Base-by-base conservation (phyloP, 2,797 vertebrate species). In the Etheostoma perlongum region DNA sequence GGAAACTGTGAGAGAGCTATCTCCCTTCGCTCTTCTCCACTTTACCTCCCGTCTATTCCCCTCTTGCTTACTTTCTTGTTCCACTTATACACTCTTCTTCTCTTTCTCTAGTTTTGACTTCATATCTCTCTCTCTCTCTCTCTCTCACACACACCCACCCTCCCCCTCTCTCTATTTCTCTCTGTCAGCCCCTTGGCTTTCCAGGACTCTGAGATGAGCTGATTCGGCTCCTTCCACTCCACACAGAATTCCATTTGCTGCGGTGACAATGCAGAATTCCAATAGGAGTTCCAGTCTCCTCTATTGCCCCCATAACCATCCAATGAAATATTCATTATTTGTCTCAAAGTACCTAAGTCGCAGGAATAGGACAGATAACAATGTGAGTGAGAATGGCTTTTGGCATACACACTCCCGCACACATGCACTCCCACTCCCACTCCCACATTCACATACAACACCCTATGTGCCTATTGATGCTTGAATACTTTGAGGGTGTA, bases 251-350 rank as follows among this genome's bases (percentile, higher is more conserved):
- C 83, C 83, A 91, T 93, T 94, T 90, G 84, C 87, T 48, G 79
- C 68, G 67, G 86, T 84, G 89, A 93, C 87, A 82, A 76, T 79
- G 92, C 92, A 93, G 91, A 91, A 91, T 93, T 93, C 85, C 92
- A 91, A 91, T 90, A 88, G 86, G 78, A 87, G 90, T 30, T 30
- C 47, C 74, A 51, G 75, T 74, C 73, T 65, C 81, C 88, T 89
- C 83, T 77, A 82, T 91, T 90, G 89, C 78, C 84, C 82, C 85
- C 78, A 86, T 91, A 93, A 92, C 82, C 81, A 68, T 61, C 80
- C 89, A 74, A 92, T 94, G 87, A 95, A 94, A 94, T 94, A 93
- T 95, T 94, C 88, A 95, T 94, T 73, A 70, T 89, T 91, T 86
- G 86, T 94, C 91, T 90, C 84, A 76, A 78, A 89, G 85, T 88